These are phyloP conservation scores for Antedon bifida DNA, from an alignment of 35 echinoderm and acorn worm species.

Conservation along the genomic window DNA sequence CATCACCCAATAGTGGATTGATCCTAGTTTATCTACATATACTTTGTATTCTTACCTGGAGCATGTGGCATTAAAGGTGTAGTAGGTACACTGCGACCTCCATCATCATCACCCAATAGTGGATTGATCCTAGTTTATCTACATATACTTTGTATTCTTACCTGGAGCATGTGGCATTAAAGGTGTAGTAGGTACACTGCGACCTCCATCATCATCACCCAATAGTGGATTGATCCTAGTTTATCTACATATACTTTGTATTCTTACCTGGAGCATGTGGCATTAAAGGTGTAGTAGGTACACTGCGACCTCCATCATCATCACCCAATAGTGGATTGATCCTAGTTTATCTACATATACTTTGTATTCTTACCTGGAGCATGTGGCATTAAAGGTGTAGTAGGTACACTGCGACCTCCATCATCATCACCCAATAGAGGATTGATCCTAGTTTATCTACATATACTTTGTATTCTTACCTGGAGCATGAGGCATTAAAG, in stretches of 20 bases:
- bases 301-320: slow-evolving; percentile 78
- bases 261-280: slow-evolving; percentile 61
- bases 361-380: slow-evolving; percentile 77
- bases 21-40: slow-evolving; percentile 64
- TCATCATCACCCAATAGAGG: slow-evolving; percentile 49
- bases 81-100: slow-evolving; percentile 83
- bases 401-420: slow-evolving; percentile 81
- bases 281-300: slow-evolving; percentile 75
- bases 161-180: slow-evolving; percentile 66
- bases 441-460: slow-evolving; percentile 43
- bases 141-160: too few species aligned
- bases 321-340: slow-evolving; percentile 24
- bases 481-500: slow-evolving; percentile 59
- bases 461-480: too few species aligned
- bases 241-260: too few species aligned
- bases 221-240: slow-evolving; percentile 25
- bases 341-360: too few species aligned
- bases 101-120: slow-evolving; percentile 53
- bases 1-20: slow-evolving; percentile 31
- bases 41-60: slow-evolving; percentile 71
- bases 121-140: slow-evolving; percentile 38
- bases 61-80: slow-evolving; percentile 60
- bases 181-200: slow-evolving; percentile 84
- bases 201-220: slow-evolving; percentile 74
- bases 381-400: slow-evolving; percentile 55